Percentiles rank a stretch among this genome's conserved stretches.
phyloP scores from a whole-genome alignment of 2,888 invertebrate genomes.

The Bugula neritina region DNA sequence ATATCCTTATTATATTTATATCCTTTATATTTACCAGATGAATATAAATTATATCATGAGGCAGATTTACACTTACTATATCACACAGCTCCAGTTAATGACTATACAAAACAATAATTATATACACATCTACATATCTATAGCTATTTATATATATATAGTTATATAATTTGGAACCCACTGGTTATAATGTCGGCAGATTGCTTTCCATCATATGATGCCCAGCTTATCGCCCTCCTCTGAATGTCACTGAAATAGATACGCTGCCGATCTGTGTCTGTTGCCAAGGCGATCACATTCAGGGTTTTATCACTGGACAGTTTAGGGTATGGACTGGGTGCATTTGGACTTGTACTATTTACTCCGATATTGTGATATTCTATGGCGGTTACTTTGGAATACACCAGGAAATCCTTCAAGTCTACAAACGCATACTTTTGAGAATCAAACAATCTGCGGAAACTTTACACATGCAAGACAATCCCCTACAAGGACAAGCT shows the following conservation, averaged over 20 bases:
- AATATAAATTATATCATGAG: too few relatives aligned
- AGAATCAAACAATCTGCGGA: too few relatives aligned
- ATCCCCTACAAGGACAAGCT: too few relatives aligned
- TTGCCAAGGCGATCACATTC: conserved; percentile 79
- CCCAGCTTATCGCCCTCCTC: conserved; percentile 73
- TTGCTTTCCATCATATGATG: conserved; percentile 71
- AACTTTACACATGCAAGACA: too few relatives aligned
- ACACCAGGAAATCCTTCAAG: conserved; percentile 68
- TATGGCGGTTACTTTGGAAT: conserved; percentile 72
- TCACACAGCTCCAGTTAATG: too few relatives aligned
- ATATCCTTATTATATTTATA: too few relatives aligned
- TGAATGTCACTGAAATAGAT: conserved; percentile 86
- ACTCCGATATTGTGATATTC: conserved; percentile 59
- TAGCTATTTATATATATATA: conserved; percentile 11
- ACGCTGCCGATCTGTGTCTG: conserved; percentile 65
- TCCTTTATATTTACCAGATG: too few relatives aligned
- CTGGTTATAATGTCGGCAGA: conserved; percentile 62
- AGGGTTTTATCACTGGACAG: conserved; percentile 59
- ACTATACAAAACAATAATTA: too few relatives aligned
- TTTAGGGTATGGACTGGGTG: not conserved
- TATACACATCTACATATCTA: conserved; percentile 15
- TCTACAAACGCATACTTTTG: too few relatives aligned
- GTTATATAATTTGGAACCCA: not conserved
- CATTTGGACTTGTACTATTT: too few relatives aligned
- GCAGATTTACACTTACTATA: too few relatives aligned